Evolutionary conservation across 1,140 invertebrate genomes (phyloP).

Genomic region (Drosophila busckii): DNA sequence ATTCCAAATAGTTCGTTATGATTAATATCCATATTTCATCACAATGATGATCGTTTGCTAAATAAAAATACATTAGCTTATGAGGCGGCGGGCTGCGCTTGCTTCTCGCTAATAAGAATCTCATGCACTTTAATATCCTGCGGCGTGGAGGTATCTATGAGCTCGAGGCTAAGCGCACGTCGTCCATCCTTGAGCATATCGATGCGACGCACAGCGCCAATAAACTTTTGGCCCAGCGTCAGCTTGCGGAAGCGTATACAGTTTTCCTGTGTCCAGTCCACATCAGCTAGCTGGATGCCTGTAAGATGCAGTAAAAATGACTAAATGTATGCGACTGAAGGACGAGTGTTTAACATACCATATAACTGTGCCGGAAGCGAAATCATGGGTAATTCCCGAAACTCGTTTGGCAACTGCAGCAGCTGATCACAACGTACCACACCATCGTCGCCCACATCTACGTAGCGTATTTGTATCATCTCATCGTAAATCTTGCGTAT

Average conservation of each 20-base stretch:
- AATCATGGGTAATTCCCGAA: constrained; percentile 68
- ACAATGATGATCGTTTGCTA: neutral
- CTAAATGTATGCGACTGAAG: too few relatives aligned
- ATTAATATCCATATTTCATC: neutral
- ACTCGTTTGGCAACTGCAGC: constrained; percentile 43
- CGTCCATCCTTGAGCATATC: constrained; percentile 40
- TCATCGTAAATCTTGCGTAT: constrained; percentile 67
- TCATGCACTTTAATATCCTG: constrained; percentile 66
- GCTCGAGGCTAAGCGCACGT: constrained; percentile 39
- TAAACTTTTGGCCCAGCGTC: constrained; percentile 69
- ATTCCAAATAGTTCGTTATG: constrained; percentile 16
- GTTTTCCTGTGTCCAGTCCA: constrained; percentile 69
- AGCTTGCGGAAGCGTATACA: constrained; percentile 63
- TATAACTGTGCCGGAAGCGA: constrained; percentile 63
- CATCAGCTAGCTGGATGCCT: constrained; percentile 55
- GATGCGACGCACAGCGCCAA: constrained; percentile 41
- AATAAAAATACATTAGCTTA: constrained; percentile 26
- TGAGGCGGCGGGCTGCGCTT: constrained; percentile 43
- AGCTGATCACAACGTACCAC: constrained; percentile 62
- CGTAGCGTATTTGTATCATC: constrained; percentile 65
- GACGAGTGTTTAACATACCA: constrained; percentile 32
- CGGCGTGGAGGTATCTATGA: constrained; percentile 60
- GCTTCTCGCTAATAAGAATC: constrained; percentile 52
- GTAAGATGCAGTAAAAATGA: neutral
- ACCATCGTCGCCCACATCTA: constrained; percentile 67